These are phyloP conservation scores for Panagrolaimus sp. DNA, from an alignment of 1,140 invertebrate genomes.

Conservation along the genomic window DNA sequence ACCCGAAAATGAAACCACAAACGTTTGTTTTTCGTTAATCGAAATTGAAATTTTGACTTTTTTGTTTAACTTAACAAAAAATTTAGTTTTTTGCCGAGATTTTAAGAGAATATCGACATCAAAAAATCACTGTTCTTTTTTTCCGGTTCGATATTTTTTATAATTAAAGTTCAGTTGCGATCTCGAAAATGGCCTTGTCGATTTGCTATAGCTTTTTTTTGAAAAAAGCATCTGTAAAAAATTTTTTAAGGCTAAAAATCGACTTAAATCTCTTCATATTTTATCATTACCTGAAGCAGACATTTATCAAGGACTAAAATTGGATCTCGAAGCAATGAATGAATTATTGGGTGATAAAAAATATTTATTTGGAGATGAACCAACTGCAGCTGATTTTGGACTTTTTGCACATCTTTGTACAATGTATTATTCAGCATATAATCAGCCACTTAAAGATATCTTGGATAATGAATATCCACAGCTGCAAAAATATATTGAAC, in stretches of 20 bases:
- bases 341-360: conserved; percentile 66
- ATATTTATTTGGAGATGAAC: conserved; percentile 88
- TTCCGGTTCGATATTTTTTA: too few relatives aligned
- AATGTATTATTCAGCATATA: conserved; percentile 43
- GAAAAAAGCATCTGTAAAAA: not conserved
- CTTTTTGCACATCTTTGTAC: conserved; percentile 43
- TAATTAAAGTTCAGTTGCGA: too few relatives aligned
- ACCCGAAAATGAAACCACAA: too few relatives aligned
- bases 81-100: too few relatives aligned
- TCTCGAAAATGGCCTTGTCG: too few relatives aligned
- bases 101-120: too few relatives aligned
- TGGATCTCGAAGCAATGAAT: conserved; percentile 64
- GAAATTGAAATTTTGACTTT: too few relatives aligned
- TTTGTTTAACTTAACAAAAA: too few relatives aligned
- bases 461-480: conserved; percentile 37
- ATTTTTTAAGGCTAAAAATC: not conserved
- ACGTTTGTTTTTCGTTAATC: too few relatives aligned
- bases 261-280: not conserved
- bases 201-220: too few relatives aligned
- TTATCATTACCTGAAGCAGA: conserved; percentile 5
- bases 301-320: conserved; percentile 9
- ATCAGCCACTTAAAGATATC: conserved; percentile 35
- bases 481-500: conserved; percentile 32
- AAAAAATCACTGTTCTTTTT: too few relatives aligned
- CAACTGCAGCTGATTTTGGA: conserved; percentile 65